Percentiles rank a stretch among this genome's conserved stretches.
Evolutionary conservation across 1,140 invertebrate genomes (phyloP).

Genomic region (Caenorhabditis briggsae): DNA sequence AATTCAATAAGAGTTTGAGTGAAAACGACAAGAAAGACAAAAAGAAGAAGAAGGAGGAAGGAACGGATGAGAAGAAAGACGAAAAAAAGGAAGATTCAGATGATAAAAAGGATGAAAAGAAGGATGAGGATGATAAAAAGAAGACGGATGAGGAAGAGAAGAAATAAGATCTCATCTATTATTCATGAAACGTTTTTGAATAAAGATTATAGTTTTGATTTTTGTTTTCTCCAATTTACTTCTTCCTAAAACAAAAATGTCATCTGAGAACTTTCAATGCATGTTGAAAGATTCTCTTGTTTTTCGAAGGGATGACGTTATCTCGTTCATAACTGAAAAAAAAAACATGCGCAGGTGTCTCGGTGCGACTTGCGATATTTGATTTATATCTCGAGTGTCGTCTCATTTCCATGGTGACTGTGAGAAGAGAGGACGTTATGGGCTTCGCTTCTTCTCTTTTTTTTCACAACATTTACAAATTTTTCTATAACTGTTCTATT

Average conservation of each 20-base stretch:
- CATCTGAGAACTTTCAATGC: too few relatives aligned
- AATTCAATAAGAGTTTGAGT: conserved; percentile 52
- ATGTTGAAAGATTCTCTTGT: too few relatives aligned
- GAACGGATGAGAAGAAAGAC: background rate
- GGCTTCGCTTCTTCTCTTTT: background rate
- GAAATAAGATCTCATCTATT: background rate
- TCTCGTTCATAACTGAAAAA: background rate
- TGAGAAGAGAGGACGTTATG: background rate
- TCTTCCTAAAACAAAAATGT: too few relatives aligned
- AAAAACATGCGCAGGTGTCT: background rate
- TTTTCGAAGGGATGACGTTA: too few relatives aligned
- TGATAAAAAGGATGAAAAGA: conserved; percentile 35
- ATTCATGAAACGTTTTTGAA: background rate
- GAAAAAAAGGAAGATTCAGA: background rate
- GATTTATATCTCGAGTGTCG: background rate
- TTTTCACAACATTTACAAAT: background rate
- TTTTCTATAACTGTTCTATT: background rate
- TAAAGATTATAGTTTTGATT: background rate
- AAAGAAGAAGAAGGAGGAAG: conserved; percentile 31
- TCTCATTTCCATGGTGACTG: background rate
- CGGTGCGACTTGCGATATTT: background rate
- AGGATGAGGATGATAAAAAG: conserved; percentile 12
- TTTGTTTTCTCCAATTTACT: too few relatives aligned
- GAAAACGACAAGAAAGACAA: conserved; percentile 16
- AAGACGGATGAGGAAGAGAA: conserved; percentile 2